Evolutionary conservation across 2,797 vertebrate genomes (phyloP).

Genomic region (Lutjanus campechanus): DNA sequence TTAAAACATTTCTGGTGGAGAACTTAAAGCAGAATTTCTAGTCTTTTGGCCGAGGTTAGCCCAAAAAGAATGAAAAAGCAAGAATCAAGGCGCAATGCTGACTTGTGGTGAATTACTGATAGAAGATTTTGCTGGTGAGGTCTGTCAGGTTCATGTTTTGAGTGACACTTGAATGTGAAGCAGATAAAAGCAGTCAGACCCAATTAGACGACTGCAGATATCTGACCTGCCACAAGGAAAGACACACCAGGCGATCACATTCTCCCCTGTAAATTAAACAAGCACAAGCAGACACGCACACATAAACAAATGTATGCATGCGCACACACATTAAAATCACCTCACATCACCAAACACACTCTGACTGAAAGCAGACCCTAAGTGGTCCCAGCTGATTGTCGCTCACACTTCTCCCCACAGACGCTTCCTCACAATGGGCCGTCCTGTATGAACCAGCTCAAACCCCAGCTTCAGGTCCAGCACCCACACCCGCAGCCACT

Average conservation of each 20-base stretch:
- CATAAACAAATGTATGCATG: conserved; percentile 9
- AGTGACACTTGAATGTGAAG: conserved; percentile 51
- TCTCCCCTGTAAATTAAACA: conserved; percentile 69
- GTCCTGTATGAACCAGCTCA: conserved; percentile 87
- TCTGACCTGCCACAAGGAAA: conserved; percentile 74
- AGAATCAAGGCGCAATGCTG: background rate
- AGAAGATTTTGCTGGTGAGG: conserved; percentile 13
- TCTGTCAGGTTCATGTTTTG: conserved; percentile 41
- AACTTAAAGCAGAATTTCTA: background rate
- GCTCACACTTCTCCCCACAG: conserved; percentile 87
- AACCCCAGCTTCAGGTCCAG: conserved; percentile 87
- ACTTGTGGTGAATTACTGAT: background rate
- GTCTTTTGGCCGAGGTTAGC: background rate
- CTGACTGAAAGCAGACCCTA: conserved; percentile 30
- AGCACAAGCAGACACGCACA: conserved; percentile 34
- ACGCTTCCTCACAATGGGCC: conserved; percentile 90
- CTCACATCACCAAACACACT: conserved; percentile 19
- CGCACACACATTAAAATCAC: conserved; percentile 3
- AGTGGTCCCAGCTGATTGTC: conserved; percentile 42
- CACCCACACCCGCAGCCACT: conserved; percentile 90
- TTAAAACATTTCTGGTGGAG: no score
- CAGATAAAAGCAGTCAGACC: conserved; percentile 54
- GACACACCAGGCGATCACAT: conserved; percentile 75
- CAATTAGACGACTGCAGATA: conserved; percentile 64
- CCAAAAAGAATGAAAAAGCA: background rate